Conservation (phyloP, 2,888 invertebrate genomes). For the Eupeodes latifasciatus region DNA sequence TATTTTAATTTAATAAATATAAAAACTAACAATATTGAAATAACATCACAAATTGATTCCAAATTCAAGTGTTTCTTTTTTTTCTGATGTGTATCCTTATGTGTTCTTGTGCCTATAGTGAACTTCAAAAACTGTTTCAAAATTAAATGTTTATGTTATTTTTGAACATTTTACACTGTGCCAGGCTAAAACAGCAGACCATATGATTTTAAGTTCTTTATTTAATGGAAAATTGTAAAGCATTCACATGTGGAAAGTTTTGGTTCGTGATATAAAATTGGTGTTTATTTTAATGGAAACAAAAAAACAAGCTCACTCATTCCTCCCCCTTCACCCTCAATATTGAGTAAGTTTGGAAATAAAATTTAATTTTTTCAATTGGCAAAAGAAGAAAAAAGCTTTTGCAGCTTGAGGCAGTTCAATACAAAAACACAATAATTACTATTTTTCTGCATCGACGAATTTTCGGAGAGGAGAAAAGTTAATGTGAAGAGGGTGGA, state of each 20-base stretch:
- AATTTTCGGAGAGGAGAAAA: background rate
- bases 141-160: too few species aligned
- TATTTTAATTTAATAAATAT: slow-evolving; percentile 6
- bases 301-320: too few species aligned
- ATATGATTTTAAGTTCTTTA: background rate
- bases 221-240: slow-evolving; percentile 37
- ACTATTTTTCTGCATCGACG: background rate
- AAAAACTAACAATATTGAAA: slow-evolving; percentile 25
- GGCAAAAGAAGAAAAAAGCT: too few species aligned
- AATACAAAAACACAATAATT: too few species aligned
- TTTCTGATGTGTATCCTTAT: slow-evolving; percentile 1
- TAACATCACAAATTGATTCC: too few species aligned
- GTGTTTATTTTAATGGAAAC: background rate
- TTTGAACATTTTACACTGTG: too few species aligned
- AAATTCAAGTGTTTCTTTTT: slow-evolving; percentile 22
- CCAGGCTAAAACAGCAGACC: background rate
- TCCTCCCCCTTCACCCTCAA: too few species aligned
- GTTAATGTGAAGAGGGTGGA: too few species aligned
- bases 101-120: background rate
- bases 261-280: background rate
- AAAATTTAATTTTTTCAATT: too few species aligned
- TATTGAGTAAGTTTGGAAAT: too few species aligned
- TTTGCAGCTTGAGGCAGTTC: too few species aligned
- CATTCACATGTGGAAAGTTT: slow-evolving; percentile 37
- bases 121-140: too few species aligned